Percentiles rank a stretch among this genome's conserved stretches.
Conservation (phyloP, 2,888 invertebrate species). For the Rhimphoctona megacephalus region DNA sequence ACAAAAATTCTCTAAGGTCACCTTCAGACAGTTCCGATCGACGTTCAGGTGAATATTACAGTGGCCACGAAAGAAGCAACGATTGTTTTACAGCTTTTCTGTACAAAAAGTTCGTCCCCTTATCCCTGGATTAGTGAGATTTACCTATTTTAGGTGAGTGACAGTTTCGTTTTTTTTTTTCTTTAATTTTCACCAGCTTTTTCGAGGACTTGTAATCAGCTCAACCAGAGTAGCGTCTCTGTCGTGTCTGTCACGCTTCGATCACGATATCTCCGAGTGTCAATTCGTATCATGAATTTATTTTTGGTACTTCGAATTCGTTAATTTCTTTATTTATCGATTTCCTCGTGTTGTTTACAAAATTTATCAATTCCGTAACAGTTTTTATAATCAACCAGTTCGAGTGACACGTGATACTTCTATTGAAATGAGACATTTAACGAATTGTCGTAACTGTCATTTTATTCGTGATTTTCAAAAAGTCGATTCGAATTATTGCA, state of each 20-base stretch:
- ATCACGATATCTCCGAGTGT: constrained; percentile 38
- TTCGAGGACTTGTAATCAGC: constrained; percentile 18
- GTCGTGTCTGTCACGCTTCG: constrained; percentile 73
- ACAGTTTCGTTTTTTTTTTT: constrained; percentile 9
- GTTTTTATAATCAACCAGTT: not conserved
- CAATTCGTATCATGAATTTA: constrained; percentile 16
- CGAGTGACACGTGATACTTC: not conserved
- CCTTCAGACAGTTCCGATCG: constrained; percentile 79
- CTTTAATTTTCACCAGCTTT: not conserved
- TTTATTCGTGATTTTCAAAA: constrained; percentile 6
- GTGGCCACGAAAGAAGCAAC: constrained; percentile 63
- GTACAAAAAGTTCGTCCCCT: not conserved
- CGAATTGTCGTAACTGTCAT: constrained; percentile 10
- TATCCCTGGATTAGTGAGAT: constrained; percentile 3
- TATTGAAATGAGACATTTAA: not conserved
- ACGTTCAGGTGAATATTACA: constrained; percentile 76
- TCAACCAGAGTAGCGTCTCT: constrained; percentile 31
- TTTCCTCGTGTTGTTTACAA: constrained; percentile 6
- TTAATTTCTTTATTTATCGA: not conserved
- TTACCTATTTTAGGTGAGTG: constrained; percentile 33
- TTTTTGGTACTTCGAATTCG: not conserved
- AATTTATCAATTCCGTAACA: not conserved
- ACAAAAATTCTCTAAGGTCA: constrained; percentile 78
- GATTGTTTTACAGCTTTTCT: constrained; percentile 29
- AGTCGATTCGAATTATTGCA: not conserved